Evolutionary conservation across 1,140 invertebrate genomes (phyloP), one percentile per base, ranked within the genome.

Genomic region (Mercenaria mercenaria): DNA sequence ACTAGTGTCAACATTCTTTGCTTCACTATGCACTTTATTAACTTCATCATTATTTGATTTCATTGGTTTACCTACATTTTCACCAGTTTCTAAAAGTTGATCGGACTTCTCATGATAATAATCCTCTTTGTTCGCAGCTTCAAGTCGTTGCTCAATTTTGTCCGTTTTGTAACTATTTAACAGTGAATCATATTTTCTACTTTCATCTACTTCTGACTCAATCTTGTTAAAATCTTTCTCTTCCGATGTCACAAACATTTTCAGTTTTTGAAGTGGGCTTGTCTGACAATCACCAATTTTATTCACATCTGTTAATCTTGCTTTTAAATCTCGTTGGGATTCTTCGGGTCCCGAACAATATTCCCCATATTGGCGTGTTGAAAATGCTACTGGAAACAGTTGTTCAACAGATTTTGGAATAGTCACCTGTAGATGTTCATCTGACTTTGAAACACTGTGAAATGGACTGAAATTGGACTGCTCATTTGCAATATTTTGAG

Each of bases 161-260:
- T 47, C 43, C 15, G 43, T 47, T 8, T 8, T 8, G 43, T 47
- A 47, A 47, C 43, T 15, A 47, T 47, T 6, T 6, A 47, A 47
- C 6, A 8, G 6, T 8, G 6, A 15, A 6, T 15, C 43, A 15
- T 6, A 15, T 8, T 47, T 15, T 47, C 43, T 47, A 8, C 6
- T 8, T 8, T 47, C 43, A 47, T 47, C 15, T 15, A 47, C 43
- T 8, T 8, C 15, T 8, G 43, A 6, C 15, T 39, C 67, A 37
- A 29, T n/a, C 29, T 72, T 18, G 29, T 72, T 72, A 72, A 72
- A 72, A 39, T 72, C 13, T 2, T 10, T 67, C 29, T 39, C 4
- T 20, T 72, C 67, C 18, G 67, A 72, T 39, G 67, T n/a, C 11
- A 72, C 67, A 72, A 72, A 72, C 23, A 72, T 39, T 41, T 72